phyloP scores from a whole-genome alignment of 2,113 vertebrate species.

The Numida meleagris region DNA sequence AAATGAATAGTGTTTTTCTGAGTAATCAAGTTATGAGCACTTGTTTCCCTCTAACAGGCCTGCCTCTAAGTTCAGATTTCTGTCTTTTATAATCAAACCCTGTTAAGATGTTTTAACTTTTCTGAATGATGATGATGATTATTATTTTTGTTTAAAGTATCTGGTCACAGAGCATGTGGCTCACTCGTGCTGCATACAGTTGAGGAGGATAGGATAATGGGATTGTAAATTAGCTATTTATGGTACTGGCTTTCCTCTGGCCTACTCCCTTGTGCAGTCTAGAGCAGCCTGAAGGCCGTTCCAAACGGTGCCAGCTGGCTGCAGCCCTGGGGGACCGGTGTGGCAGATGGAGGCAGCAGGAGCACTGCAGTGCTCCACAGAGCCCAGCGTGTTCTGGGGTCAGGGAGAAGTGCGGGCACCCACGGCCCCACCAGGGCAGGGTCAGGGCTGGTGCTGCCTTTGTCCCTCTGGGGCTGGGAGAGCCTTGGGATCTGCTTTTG shows the following conservation, averaged over 20 bases:
- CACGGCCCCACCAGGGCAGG: neutral
- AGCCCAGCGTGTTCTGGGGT: neutral
- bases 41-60: neutral
- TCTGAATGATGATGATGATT: neutral
- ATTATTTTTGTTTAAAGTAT: neutral
- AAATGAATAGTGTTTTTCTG: constrained; percentile 24
- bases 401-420: neutral
- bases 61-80: neutral
- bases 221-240: constrained; percentile 44
- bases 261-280: neutral
- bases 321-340: neutral
- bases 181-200: neutral
- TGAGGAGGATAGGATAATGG: constrained; percentile 41
- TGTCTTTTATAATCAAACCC: neutral
- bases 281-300: constrained; percentile 41
- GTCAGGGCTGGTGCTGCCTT: neutral
- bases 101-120: neutral
- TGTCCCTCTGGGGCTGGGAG: fast-evolving
- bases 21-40: constrained; percentile 36
- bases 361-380: neutral
- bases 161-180: neutral
- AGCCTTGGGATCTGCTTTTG: fast-evolving
- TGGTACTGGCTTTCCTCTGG: constrained; percentile 27
- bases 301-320: constrained; percentile 32
- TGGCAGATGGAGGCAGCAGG: constrained; percentile 52